These are phyloP conservation scores for Contarinia nasturtii DNA, from an alignment of 1,140 invertebrate species.

Conservation along the genomic window DNA sequence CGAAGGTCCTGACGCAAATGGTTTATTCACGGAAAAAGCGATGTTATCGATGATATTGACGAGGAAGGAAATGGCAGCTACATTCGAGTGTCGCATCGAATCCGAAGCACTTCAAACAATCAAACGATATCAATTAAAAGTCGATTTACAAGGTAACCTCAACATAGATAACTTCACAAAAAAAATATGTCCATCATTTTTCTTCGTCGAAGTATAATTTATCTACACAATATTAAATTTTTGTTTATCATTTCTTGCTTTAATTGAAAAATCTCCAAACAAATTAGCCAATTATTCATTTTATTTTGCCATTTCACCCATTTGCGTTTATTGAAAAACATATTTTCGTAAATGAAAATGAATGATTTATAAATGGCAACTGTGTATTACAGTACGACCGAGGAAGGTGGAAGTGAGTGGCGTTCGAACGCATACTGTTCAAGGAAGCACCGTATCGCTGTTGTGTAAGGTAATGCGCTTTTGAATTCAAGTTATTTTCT, in stretches of 20 bases:
- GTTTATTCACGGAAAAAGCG: conserved; percentile 39
- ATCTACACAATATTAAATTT: no score
- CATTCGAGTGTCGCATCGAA: conserved; percentile 56
- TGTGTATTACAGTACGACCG: conserved; percentile 53
- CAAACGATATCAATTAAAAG: conserved; percentile 35
- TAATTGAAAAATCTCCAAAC: neutral
- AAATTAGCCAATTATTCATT: no score
- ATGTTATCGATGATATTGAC: conserved; percentile 44
- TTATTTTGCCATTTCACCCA: no score
- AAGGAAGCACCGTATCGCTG: conserved; percentile 56
- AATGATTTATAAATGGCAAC: no score
- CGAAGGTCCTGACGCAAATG: conserved; percentile 25
- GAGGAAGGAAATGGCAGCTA: conserved; percentile 52
- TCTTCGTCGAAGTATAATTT: no score
- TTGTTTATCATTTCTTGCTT: no score
- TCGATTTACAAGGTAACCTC: conserved; percentile 65
- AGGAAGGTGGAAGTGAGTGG: conserved; percentile 51
- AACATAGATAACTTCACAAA: no score
- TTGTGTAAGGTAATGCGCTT: conserved; percentile 36
- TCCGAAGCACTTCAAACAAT: conserved; percentile 53
- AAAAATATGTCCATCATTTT: no score
- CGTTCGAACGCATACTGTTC: conserved; percentile 49
- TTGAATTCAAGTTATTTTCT: neutral
- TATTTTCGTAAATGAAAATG: no score
- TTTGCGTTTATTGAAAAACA: no score